Evolutionary conservation across 2,797 vertebrate genomes (phyloP), one percentile per base, ranked within the genome.

Genomic region (Pipistrellus nathusii): DNA sequence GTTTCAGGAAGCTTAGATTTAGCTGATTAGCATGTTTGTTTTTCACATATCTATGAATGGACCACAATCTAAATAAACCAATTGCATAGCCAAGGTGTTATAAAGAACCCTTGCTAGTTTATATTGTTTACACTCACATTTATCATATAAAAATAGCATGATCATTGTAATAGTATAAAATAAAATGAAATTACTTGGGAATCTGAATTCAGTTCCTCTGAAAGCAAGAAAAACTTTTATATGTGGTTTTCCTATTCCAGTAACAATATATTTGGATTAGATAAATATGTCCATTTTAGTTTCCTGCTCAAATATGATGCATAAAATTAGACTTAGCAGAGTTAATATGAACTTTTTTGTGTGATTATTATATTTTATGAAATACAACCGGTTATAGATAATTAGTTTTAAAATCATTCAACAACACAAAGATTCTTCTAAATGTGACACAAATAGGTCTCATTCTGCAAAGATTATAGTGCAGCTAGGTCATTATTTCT

Each of bases 401-500:
- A 96, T 97, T 96, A 95, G 59, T 84, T 94, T 80, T 91, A 96
- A 95, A 95, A 89, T 93, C 64, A 88, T 93, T 90, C 62, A 84
- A 46, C 85, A 93, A 86, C 32, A 88, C 55, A 96, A 93, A 95
- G 92, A 94, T 93, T 89, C 84, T 89, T 95, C 62, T 94, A 93
- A 55, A 55, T 77, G 15, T 94, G 80, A 86, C 66, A 48, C 51
- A 94, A 95, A 95, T 85, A 96, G 89, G 83, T 41, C 68, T 85
- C 91, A 82, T 85, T 95, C 85, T 97, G 10, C 72, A n/a, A 87
- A 97, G 81, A 96, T 96, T 92, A 88, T 73, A 89, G 53, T 48
- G 85, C 8, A 85, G 51, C 44, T 93, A 88, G 71, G 96, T 38
- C 91, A 96, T 96, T 96, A 97, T 96, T 97, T 96, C 72, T 92